Base-by-base conservation (phyloP, 2,113 vertebrate genomes). In the Macquaria ambigua region DNA sequence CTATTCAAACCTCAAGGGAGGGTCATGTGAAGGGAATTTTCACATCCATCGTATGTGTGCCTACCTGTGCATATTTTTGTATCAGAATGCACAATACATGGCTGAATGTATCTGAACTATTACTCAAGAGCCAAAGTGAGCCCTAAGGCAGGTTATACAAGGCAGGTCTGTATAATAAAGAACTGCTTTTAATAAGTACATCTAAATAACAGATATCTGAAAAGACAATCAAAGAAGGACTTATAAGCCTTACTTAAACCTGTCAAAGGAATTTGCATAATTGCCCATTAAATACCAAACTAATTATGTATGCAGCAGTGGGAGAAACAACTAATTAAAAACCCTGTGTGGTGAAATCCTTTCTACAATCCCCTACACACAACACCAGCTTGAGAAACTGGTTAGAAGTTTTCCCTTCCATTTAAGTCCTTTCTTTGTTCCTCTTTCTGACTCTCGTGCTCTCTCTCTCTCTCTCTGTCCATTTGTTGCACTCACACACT, bases 291-390 rank as follows among this genome's bases (percentile, higher is more conserved):
- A 93, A 91, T 83, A 90, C 79, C 71, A 91, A 89, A 91, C 68
- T 93, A 88, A 94, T 93, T 94, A 94, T 75, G 78, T 83, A 92
- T 82, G 86, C 74, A 81, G 86, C 86, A 84, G 71, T 74, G 71
- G 79, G 88, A 88, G 85, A 91, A 93, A 93, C 88, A 93, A 87
- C 88, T 92, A 89, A 94, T 95, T 94, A 93, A 93, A 93, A 92
- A 86, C 76, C 87, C 61, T 76, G 56, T 61, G 76, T 25, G 43
- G 84, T 81, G 58, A 90, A 91, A 91, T 92, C 86, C 85, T 91
- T 80, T 71, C 79, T 72, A n/a, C 77, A 87, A 61, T 77, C 67
- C 79, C 64, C 50, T 7, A 74, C 75, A 90, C 83, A 82, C 63
- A 83, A 90, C 82, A 74, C 53, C 79, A 90, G 73, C 78, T 88